Percentiles rank a stretch among this genome's conserved stretches.
phyloP scores from a whole-genome alignment of 2,797 vertebrate genomes.

The Perodicticus potto region DNA sequence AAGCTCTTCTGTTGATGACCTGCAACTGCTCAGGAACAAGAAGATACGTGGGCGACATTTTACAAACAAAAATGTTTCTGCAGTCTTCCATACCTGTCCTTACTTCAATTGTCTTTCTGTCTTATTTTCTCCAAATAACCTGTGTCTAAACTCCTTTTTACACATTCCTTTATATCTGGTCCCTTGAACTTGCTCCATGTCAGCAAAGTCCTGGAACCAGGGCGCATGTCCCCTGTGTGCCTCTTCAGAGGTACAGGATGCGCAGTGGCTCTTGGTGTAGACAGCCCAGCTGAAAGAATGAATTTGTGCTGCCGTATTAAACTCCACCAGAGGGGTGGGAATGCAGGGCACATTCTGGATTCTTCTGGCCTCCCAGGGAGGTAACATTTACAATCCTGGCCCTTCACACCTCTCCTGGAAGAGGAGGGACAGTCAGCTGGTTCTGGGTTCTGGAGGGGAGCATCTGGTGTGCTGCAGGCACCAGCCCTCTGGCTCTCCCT shows the following conservation, averaged over 20 bases:
- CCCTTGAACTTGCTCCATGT: background rate
- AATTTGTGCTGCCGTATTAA: too few relatives aligned
- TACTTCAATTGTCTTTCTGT: background rate
- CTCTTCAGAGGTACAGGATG: too few relatives aligned
- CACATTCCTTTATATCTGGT: too few relatives aligned
- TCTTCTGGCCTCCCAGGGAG: background rate
- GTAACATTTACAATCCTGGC: too few relatives aligned
- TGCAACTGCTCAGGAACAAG: background rate
- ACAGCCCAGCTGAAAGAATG: background rate
- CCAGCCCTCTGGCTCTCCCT: too few relatives aligned
- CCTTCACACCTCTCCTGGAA: too few relatives aligned
- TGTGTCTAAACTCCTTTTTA: background rate
- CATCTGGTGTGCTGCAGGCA: too few relatives aligned
- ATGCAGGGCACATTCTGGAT: background rate
- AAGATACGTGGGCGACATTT: background rate
- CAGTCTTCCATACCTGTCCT: background rate
- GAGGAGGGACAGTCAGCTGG: too few relatives aligned
- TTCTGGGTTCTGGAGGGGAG: too few relatives aligned
- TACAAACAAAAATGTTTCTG: background rate
- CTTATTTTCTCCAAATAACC: background rate
- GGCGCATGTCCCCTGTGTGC: too few relatives aligned
- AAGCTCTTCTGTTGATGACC: background rate
- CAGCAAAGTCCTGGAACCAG: too few relatives aligned
- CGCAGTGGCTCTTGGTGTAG: rapidly evolving
- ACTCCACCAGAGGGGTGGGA: background rate